These are phyloP conservation scores for Abrostola triplasia DNA, from an alignment of 2,888 invertebrate species.

Conservation along the genomic window DNA sequence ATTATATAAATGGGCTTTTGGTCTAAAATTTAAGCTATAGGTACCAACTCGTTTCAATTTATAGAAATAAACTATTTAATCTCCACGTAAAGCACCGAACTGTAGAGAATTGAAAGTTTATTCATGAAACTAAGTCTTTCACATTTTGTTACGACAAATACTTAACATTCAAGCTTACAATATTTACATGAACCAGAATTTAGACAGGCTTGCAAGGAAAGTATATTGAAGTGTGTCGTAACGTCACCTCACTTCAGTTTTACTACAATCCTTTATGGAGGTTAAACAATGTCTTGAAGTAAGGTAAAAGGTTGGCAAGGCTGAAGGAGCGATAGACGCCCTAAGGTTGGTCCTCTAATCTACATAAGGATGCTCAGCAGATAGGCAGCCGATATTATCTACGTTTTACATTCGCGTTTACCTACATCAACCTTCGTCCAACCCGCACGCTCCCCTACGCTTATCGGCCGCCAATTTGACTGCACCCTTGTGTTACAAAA, in stretches of 20 bases:
- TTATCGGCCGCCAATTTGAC: constrained; percentile 65
- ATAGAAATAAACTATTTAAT: too few species aligned
- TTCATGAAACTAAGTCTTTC: constrained; percentile 17
- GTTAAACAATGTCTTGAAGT: constrained; percentile 27
- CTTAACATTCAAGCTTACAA: constrained; percentile 11
- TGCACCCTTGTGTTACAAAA: constrained; percentile 63
- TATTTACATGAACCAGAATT: constrained; percentile 25
- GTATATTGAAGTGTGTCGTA: constrained; percentile 38
- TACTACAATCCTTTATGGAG: constrained; percentile 35
- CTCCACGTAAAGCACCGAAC: neutral
- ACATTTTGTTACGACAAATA: constrained; percentile 5
- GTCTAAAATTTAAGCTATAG: too few species aligned
- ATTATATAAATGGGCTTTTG: too few species aligned
- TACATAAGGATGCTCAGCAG: constrained; percentile 26
- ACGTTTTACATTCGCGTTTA: constrained; percentile 56
- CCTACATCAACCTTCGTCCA: constrained; percentile 66
- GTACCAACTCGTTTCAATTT: too few species aligned
- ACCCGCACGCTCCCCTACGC: constrained; percentile 55
- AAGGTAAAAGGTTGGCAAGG: constrained; percentile 23
- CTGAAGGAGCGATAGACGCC: constrained; percentile 17
- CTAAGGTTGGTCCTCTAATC: constrained; percentile 32
- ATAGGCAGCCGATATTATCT: constrained; percentile 44
- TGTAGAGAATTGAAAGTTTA: neutral
- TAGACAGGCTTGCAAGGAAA: constrained; percentile 29
- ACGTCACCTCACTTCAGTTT: constrained; percentile 48